phyloP scores from a whole-genome alignment of 2,888 invertebrate genomes.

The Magallana nippona region DNA sequence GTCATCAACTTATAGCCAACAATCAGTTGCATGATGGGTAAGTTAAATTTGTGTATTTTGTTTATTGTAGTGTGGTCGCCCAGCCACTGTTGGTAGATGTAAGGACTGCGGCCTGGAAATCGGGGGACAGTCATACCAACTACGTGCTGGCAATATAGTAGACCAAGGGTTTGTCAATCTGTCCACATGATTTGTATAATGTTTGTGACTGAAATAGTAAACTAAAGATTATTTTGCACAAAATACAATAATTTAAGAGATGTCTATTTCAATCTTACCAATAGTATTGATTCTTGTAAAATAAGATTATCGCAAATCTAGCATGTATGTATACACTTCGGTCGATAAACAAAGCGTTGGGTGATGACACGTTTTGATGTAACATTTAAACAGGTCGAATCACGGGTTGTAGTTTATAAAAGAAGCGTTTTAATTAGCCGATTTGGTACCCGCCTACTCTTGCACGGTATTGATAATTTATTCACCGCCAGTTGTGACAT shows the following conservation, averaged over 20 bases:
- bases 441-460: no score
- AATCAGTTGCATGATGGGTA: slow-evolving; percentile 49
- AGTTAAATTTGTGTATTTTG: slow-evolving; percentile 19
- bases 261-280: no score
- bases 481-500: no score
- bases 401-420: no score
- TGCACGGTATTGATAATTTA: no score
- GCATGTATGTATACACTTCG: no score
- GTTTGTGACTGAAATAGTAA: neutral
- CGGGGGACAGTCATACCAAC: slow-evolving; percentile 62
- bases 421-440: no score
- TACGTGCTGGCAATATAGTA: slow-evolving; percentile 58
- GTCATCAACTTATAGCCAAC: slow-evolving; percentile 54
- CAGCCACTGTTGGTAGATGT: slow-evolving; percentile 61
- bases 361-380: no score
- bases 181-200: neutral
- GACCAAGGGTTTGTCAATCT: slow-evolving; percentile 49
- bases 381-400: no score
- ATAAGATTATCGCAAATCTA: no score
- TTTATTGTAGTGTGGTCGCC: slow-evolving; percentile 65
- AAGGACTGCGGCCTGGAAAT: slow-evolving; percentile 64
- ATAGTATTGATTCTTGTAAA: no score
- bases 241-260: neutral
- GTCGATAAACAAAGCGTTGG: no score
- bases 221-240: neutral